Conservation (phyloP, 1,140 invertebrate species). For the Drusus annulatus region DNA sequence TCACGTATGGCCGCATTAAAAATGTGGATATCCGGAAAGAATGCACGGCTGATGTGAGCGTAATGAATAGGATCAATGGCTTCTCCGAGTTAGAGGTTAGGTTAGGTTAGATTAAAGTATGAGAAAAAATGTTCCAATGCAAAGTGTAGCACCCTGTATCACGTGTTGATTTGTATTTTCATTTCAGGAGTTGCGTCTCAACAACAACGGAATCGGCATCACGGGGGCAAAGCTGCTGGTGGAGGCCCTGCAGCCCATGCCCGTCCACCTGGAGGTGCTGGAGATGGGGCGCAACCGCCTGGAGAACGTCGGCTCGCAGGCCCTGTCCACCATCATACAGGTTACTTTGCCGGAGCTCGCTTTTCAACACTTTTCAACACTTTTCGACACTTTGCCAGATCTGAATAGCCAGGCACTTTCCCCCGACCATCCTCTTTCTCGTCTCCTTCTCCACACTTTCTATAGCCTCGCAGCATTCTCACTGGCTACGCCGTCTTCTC, state of each 20-base stretch:
- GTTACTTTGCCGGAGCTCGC: conserved; percentile 65
- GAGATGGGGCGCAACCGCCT: conserved; percentile 94
- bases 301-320: conserved; percentile 93
- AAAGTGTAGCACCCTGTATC: too few species aligned
- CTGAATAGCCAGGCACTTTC: not conserved
- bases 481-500: not conserved
- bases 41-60: too few species aligned
- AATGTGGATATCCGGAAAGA: too few species aligned
- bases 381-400: too few species aligned
- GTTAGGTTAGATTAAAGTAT: too few species aligned
- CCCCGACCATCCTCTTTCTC: too few species aligned
- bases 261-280: conserved; percentile 86
- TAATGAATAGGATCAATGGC: too few species aligned
- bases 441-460: not conserved
- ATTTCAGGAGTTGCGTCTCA: conserved; percentile 84
- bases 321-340: conserved; percentile 87
- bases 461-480: not conserved
- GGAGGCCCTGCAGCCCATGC: conserved; percentile 78
- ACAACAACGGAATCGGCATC: conserved; percentile 97
- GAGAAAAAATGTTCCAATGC: too few species aligned
- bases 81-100: too few species aligned
- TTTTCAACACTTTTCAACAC: conserved; percentile 33
- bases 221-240: conserved; percentile 91
- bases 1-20: too few species aligned
- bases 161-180: too few species aligned